Conservation (phyloP, 2,888 invertebrate species). For the Molanna angustata region DNA sequence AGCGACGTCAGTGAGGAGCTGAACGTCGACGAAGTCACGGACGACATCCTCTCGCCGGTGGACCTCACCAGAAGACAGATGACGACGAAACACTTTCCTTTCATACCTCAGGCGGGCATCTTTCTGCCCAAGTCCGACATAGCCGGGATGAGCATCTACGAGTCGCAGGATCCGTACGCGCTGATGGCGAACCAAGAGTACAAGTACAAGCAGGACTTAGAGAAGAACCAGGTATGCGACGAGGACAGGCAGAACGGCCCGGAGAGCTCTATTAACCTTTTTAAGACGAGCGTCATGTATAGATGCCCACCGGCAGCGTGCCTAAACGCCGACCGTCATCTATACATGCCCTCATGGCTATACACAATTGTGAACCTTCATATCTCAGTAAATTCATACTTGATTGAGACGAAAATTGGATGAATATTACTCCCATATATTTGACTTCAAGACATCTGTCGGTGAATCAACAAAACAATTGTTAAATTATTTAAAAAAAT, state of each 20-base stretch:
- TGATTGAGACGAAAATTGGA: too few relatives aligned
- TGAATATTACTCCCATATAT: too few relatives aligned
- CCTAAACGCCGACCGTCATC: too few relatives aligned
- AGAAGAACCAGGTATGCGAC: slow-evolving; percentile 14
- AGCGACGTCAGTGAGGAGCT: slow-evolving; percentile 39
- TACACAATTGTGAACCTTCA: too few relatives aligned
- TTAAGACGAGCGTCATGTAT: too few relatives aligned
- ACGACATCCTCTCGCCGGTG: slow-evolving; percentile 45
- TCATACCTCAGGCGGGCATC: slow-evolving; percentile 18
- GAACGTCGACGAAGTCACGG: slow-evolving; percentile 45
- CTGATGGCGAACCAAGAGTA: slow-evolving; percentile 34
- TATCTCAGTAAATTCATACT: too few relatives aligned
- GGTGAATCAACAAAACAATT: too few relatives aligned
- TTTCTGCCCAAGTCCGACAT: slow-evolving; percentile 28
- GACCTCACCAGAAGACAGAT: slow-evolving; percentile 43
- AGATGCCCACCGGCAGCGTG: too few relatives aligned
- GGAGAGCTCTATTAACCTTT: too few relatives aligned
- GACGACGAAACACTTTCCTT: slow-evolving; percentile 26
- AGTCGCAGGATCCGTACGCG: slow-evolving; percentile 22
- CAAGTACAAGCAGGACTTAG: slow-evolving; percentile 35
- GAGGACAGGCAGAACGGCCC: slow-evolving; percentile 37
- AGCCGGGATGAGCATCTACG: slow-evolving; percentile 24
- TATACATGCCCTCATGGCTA: too few relatives aligned
- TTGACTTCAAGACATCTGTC: too few relatives aligned
- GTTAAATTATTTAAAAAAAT: too few relatives aligned